Percentiles rank a stretch among this genome's conserved stretches.
Evolutionary conservation across 2,888 invertebrate genomes (phyloP).

Genomic region (Ectropis crepuscularia): DNA sequence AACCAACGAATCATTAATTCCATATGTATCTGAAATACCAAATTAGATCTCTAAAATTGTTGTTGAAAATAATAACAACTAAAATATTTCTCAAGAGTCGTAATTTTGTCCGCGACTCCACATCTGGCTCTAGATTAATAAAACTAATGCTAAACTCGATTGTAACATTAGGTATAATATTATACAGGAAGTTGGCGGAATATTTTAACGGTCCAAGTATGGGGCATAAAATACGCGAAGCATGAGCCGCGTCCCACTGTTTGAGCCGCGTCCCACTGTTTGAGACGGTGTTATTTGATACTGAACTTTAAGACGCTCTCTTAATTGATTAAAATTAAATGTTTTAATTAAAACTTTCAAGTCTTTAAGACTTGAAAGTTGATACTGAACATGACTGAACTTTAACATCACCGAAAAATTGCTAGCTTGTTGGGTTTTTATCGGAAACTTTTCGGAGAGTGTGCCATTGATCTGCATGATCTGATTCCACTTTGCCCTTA

Average conservation of each 20-base stretch:
- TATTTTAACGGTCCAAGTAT: slow-evolving; percentile 17
- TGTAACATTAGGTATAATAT: slow-evolving; percentile 2
- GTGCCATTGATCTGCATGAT: no score
- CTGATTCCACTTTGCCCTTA: no score
- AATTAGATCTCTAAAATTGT: not conserved
- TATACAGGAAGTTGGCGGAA: slow-evolving; percentile 20
- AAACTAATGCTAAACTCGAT: slow-evolving; percentile 15
- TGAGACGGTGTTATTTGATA: slow-evolving; percentile 1
- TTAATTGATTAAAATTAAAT: no score
- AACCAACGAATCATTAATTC: no score
- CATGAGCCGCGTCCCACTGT: slow-evolving; percentile 3
- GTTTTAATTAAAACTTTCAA: no score
- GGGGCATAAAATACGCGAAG: slow-evolving; percentile 18
- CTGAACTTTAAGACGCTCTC: not conserved
- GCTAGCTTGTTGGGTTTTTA: no score
- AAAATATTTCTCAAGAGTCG: slow-evolving; percentile 51
- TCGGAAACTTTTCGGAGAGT: no score
- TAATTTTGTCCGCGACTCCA: not conserved
- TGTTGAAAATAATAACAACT: slow-evolving; percentile 84
- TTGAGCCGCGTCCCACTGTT: slow-evolving; percentile 1
- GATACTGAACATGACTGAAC: no score
- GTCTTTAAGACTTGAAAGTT: no score
- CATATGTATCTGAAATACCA: not conserved
- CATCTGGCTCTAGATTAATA: slow-evolving; percentile 18
- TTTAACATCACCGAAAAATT: no score